These are phyloP conservation scores for Petrosia ficiformis DNA, from an alignment of 37 sponge, comb jelly and placozoan species.

Conservation along the genomic window DNA sequence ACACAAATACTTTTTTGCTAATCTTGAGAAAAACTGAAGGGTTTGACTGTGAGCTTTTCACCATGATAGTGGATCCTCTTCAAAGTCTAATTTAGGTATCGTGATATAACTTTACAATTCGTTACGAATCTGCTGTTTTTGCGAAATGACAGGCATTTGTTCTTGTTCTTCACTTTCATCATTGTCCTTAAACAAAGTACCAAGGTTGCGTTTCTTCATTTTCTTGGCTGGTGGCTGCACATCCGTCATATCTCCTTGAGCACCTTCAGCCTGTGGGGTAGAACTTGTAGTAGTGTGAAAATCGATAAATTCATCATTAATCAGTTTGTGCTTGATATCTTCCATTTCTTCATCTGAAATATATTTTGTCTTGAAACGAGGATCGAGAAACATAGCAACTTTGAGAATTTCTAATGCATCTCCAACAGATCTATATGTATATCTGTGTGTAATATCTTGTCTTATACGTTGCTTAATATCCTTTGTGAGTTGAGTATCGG, in stretches of 20 bases:
- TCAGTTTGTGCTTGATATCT: neutral
- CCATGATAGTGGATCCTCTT: slow-evolving; percentile 15
- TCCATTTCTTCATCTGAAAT: neutral
- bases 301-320: neutral
- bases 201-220: slow-evolving; percentile 12
- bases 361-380: slow-evolving; percentile 15
- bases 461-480: slow-evolving; percentile 21
- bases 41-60: neutral
- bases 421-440: neutral
- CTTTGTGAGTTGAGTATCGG: slow-evolving; percentile 29
- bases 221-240: slow-evolving; percentile 26
- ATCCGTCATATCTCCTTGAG: neutral
- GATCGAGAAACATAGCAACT: slow-evolving; percentile 36
- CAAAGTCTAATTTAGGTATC: neutral
- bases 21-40: slow-evolving; percentile 3
- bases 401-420: slow-evolving; percentile 1
- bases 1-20: slow-evolving; percentile 36
- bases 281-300: neutral
- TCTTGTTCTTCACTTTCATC: neutral
- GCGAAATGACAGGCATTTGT: neutral
- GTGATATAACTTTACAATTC: slow-evolving; percentile 5
- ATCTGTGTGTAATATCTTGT: slow-evolving; percentile 3
- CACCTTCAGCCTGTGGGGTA: neutral
- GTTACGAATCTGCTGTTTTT: neutral
- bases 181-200: slow-evolving; percentile 5